phyloP scores from a whole-genome alignment of 2,113 vertebrate genomes.

The Sylvia atricapilla region DNA sequence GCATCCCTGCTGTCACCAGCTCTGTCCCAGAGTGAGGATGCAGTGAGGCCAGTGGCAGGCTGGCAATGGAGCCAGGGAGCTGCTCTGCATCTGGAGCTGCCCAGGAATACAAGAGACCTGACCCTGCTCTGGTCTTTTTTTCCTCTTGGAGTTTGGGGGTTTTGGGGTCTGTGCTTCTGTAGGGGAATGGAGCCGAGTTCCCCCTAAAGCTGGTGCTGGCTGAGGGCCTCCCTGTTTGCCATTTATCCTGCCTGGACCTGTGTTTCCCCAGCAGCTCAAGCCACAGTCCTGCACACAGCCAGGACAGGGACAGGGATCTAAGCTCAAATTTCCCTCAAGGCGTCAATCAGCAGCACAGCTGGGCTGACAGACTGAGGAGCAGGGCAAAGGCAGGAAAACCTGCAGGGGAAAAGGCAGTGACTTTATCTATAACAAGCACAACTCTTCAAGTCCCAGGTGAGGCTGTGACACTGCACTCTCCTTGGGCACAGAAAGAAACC shows the following conservation, averaged over 20 bases:
- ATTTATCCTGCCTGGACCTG: not conserved
- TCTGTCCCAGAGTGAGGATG: not conserved
- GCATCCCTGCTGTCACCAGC: not conserved
- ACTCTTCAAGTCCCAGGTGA: not conserved
- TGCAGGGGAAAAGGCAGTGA: not conserved
- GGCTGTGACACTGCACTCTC: fast-evolving
- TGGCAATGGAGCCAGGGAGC: not conserved
- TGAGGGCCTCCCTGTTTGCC: fast-evolving
- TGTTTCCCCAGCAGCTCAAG: not conserved
- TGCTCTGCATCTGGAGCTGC: not conserved
- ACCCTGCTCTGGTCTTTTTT: not conserved
- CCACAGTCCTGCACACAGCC: not conserved
- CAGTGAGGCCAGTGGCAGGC: not conserved
- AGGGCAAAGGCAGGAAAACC: not conserved
- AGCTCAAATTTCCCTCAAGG: not conserved
- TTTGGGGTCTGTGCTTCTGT: not conserved
- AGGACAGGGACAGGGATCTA: not conserved
- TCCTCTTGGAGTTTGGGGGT: not conserved
- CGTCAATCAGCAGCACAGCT: not conserved
- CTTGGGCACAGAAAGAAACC: not conserved
- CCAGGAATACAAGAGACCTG: not conserved
- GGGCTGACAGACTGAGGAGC: not conserved
- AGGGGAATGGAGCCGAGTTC: not conserved
- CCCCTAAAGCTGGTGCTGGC: not conserved
- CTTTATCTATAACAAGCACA: not conserved